phyloP scores from a whole-genome alignment of 2,888 invertebrate genomes.

The Spicauda simplicius region DNA sequence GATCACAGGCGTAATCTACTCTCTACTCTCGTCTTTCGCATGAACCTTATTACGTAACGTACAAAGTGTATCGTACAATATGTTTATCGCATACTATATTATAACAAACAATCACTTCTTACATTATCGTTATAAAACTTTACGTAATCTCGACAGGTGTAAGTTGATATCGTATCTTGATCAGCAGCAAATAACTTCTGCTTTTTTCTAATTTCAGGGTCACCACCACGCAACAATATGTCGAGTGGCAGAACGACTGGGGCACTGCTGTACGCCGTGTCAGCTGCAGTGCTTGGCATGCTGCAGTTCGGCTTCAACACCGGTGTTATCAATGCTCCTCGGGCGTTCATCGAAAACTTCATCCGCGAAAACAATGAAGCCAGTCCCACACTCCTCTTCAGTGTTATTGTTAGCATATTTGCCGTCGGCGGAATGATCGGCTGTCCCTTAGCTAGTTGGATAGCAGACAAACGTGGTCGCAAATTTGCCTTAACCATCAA shows the following conservation, averaged over 20 bases:
- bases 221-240: constrained; percentile 58
- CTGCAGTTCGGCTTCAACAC: constrained; percentile 90
- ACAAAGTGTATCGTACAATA: too few relatives aligned
- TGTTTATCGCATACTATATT: too few relatives aligned
- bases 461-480: constrained; percentile 88
- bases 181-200: constrained; percentile 12
- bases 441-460: constrained; percentile 89
- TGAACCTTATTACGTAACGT: too few relatives aligned
- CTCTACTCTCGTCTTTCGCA: too few relatives aligned
- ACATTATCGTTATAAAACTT: background rate
- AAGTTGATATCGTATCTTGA: constrained; percentile 12
- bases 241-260: constrained; percentile 82
- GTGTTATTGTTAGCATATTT: constrained; percentile 90
- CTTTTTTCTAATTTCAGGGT: constrained; percentile 51
- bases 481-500: constrained; percentile 88
- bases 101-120: background rate
- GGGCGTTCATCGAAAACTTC: constrained; percentile 86
- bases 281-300: constrained; percentile 88
- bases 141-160: constrained; percentile 5
- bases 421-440: constrained; percentile 92
- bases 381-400: constrained; percentile 81
- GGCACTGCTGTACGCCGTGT: constrained; percentile 86
- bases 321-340: constrained; percentile 89
- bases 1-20: too few relatives aligned
- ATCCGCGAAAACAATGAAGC: constrained; percentile 84